A percentile compares a stretch with the other conserved stretches of the same genome.
Evolutionary conservation across 2,113 vertebrate species (phyloP).

Genomic region (Cyphomyrus discorhynchus): DNA sequence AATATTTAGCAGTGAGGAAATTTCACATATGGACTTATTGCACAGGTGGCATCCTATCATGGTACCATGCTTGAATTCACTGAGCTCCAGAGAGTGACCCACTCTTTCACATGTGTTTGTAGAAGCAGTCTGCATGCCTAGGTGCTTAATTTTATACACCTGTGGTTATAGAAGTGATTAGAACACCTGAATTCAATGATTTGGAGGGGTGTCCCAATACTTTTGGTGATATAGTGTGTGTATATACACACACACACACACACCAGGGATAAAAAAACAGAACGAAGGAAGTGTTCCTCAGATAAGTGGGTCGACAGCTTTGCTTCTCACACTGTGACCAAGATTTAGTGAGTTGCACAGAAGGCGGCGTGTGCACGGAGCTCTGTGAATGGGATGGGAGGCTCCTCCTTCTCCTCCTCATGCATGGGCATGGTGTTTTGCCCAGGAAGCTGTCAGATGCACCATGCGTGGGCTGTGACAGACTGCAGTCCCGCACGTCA

Average conservation of each 20-base stretch:
- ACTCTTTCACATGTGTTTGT: too few species aligned
- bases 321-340: neutral
- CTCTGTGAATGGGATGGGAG: neutral
- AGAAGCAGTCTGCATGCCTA: too few species aligned
- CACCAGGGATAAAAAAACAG: too few species aligned
- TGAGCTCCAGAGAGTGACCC: too few species aligned
- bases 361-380: neutral
- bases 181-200: too few species aligned
- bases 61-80: too few species aligned
- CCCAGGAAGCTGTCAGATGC: neutral
- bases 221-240: neutral
- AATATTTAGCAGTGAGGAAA: too few species aligned
- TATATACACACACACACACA: neutral
- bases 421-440: slow-evolving; percentile 26
- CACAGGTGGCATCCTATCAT: too few species aligned
- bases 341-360: neutral
- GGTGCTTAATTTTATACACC: too few species aligned
- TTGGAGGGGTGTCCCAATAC: too few species aligned
- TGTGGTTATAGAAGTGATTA: too few species aligned
- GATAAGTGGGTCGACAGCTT: neutral
- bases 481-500: neutral
- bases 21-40: too few species aligned
- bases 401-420: slow-evolving; percentile 17
- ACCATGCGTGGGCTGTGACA: neutral
- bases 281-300: neutral